Evolutionary conservation across 2,888 invertebrate species (phyloP).

Genomic region (Alloplasta piceator): DNA sequence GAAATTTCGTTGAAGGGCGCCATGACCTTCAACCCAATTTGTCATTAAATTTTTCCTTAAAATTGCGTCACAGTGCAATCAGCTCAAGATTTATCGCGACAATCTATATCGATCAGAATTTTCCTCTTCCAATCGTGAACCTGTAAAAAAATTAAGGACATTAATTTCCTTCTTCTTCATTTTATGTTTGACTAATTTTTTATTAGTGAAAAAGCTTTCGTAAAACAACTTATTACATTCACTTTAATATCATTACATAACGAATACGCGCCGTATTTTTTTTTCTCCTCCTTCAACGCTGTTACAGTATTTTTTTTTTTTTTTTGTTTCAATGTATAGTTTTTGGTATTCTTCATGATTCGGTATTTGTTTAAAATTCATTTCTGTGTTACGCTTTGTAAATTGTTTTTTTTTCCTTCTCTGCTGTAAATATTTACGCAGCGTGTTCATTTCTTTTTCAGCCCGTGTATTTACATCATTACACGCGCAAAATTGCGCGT

Average conservation of each 20-base stretch:
- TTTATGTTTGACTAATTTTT: slow-evolving; percentile 76
- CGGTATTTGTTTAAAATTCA: not conserved
- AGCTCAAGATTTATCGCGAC: not conserved
- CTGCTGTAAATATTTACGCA: not conserved
- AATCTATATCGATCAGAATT: not conserved
- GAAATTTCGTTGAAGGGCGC: not conserved
- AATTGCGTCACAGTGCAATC: not conserved
- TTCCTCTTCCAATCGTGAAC: not conserved
- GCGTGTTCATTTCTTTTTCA: slow-evolving; percentile 32
- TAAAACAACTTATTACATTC: slow-evolving; percentile 80
- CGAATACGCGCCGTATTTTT: slow-evolving; percentile 67
- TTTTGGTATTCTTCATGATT: slow-evolving; percentile 18
- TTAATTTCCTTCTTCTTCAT: slow-evolving; percentile 6
- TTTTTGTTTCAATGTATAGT: slow-evolving; percentile 48
- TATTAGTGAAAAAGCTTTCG: slow-evolving; percentile 81
- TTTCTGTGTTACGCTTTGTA: slow-evolving; percentile 20
- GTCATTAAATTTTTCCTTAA: not conserved
- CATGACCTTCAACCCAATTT: not conserved
- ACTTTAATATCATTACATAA: slow-evolving; percentile 72
- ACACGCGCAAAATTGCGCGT: slow-evolving; percentile 53
- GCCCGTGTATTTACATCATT: slow-evolving; percentile 64
- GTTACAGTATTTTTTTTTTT: slow-evolving; percentile 52
- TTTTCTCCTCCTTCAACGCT: slow-evolving; percentile 40
- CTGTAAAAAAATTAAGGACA: not conserved
- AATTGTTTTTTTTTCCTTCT: slow-evolving; percentile 3